Conservation (phyloP, 1,140 invertebrate species). For the Drosophila virilis region DNA sequence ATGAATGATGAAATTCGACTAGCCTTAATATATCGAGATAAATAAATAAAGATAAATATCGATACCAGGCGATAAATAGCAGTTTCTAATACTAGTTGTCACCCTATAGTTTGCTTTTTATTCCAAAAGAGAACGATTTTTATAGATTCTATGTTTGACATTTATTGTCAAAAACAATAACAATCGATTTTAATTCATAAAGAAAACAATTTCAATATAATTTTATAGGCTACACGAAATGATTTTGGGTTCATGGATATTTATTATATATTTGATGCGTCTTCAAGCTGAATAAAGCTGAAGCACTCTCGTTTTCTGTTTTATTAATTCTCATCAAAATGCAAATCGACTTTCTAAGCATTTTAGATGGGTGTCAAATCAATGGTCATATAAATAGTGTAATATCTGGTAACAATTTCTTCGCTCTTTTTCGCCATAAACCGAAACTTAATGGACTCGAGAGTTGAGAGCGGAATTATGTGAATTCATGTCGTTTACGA, state of each 20-base stretch:
- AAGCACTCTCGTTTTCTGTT: neutral
- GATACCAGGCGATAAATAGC: neutral
- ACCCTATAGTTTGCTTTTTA: too few relatives aligned
- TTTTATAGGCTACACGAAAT: neutral
- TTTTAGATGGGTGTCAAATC: constrained; percentile 28
- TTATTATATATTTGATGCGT: neutral
- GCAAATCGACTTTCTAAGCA: constrained; percentile 25
- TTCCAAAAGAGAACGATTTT: too few relatives aligned
- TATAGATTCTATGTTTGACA: too few relatives aligned
- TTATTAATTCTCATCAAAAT: constrained; percentile 6
- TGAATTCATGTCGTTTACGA: constrained; percentile 74
- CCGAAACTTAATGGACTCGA: constrained; percentile 22
- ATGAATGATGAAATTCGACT: too few relatives aligned
- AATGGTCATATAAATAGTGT: constrained; percentile 13
- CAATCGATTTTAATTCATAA: too few relatives aligned
- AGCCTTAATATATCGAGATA: neutral
- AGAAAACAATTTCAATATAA: too few relatives aligned
- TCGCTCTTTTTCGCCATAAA: constrained; percentile 15
- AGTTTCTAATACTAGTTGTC: too few relatives aligned
- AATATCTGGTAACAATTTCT: constrained; percentile 6
- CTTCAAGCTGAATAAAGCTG: neutral
- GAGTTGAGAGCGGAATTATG: constrained; percentile 39
- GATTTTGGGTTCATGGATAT: neutral
- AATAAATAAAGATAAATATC: neutral
- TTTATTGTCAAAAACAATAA: too few relatives aligned